Percentiles rank a stretch among this genome's conserved stretches.
Evolutionary conservation across 2,888 invertebrate species (phyloP).

Genomic region (Resseliella maxima): DNA sequence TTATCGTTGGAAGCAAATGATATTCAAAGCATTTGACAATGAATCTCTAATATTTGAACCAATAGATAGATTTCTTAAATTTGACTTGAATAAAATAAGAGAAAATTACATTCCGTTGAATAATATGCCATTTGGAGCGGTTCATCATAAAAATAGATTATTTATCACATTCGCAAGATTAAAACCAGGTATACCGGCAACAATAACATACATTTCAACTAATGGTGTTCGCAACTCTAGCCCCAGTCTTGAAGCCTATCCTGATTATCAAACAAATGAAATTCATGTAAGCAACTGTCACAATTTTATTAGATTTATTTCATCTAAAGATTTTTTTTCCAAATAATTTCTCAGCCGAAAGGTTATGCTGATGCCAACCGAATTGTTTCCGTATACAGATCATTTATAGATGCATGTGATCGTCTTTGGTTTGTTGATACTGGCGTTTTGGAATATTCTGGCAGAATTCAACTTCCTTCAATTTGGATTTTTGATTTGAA

Average conservation of each 20-base stretch:
- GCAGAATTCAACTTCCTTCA: slow-evolving; percentile 71
- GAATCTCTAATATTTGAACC: not conserved
- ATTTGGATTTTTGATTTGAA: slow-evolving; percentile 79
- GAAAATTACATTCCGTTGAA: slow-evolving; percentile 56
- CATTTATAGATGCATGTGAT: slow-evolving; percentile 80
- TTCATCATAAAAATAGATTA: slow-evolving; percentile 62
- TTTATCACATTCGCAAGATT: slow-evolving; percentile 77
- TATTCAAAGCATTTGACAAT: not conserved
- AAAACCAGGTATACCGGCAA: slow-evolving; percentile 69
- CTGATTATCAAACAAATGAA: not conserved
- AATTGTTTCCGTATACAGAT: slow-evolving; percentile 78
- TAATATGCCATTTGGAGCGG: slow-evolving; percentile 58
- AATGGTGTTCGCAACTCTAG: not conserved
- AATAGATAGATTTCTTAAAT: not conserved
- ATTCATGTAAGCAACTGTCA: slow-evolving; percentile 8
- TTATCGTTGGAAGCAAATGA: slow-evolving; percentile 45
- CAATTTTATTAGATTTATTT: too few species aligned
- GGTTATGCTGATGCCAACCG: not conserved
- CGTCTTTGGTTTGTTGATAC: slow-evolving; percentile 84
- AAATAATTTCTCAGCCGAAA: slow-evolving; percentile 22
- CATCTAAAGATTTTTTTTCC: not conserved
- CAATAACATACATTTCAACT: slow-evolving; percentile 69
- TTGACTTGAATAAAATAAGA: not conserved
- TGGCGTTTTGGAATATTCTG: slow-evolving; percentile 63
- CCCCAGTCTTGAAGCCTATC: slow-evolving; percentile 43